A percentile compares a stretch with the other conserved stretches of the same genome.
These are phyloP conservation scores for Ethmia dodecea DNA, from an alignment of 2,888 invertebrate species.

Conservation along the genomic window DNA sequence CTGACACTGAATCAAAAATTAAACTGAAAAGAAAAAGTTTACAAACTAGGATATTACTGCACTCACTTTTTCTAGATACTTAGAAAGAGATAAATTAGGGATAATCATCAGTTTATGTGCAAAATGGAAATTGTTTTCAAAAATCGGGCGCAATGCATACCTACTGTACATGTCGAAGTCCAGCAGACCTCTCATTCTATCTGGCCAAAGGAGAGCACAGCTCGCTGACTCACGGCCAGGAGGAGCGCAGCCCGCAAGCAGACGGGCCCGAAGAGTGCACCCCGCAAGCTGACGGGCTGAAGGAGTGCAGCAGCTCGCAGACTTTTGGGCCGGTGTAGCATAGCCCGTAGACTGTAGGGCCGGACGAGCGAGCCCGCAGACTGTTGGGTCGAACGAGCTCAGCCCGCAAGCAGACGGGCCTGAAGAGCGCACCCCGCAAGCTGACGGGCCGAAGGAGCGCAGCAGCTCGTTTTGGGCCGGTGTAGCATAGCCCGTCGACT, in stretches of 20 bases:
- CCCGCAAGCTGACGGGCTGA: background rate
- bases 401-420: background rate
- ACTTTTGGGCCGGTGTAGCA: background rate
- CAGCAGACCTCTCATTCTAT: background rate
- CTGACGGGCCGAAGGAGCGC: background rate
- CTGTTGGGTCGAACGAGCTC: background rate
- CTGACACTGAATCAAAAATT: no score
- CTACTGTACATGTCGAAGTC: background rate
- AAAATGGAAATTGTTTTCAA: no score
- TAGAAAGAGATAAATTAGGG: no score
- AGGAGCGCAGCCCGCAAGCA: background rate
- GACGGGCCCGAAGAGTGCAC: background rate
- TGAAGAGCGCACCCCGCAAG: background rate
- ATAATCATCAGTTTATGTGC: no score
- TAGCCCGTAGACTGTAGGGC: background rate
- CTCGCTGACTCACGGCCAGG: background rate
- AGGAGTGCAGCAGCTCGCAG: background rate
- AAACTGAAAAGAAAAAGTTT: no score
- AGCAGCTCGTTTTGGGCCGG: no score
- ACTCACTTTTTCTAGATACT: background rate
- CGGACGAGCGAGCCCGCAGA: background rate
- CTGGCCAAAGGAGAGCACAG: background rate
- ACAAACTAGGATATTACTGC: no score
- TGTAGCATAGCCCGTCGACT: background rate
- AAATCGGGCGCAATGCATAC: no score